Conservation (phyloP, 2,113 vertebrate species). For the Toxotes chatareus region DNA sequence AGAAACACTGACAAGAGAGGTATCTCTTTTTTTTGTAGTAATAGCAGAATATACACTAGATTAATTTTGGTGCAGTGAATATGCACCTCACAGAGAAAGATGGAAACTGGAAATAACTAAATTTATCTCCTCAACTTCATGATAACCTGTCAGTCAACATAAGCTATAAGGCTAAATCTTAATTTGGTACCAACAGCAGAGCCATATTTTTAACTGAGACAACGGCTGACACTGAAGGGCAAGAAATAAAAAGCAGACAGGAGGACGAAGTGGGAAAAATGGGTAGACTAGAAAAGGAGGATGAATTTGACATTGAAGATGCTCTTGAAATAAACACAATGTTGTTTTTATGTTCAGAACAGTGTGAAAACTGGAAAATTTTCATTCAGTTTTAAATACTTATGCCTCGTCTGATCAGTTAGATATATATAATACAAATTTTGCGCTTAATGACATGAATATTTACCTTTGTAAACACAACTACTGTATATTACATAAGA, state of each 20-base stretch:
- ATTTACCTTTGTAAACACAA: not conserved
- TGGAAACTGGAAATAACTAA: slow-evolving; percentile 18
- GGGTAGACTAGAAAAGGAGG: slow-evolving; percentile 3
- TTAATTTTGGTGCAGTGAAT: slow-evolving; percentile 18
- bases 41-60: slow-evolving; percentile 11
- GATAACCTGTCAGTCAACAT: slow-evolving; percentile 51
- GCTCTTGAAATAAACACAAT: not conserved
- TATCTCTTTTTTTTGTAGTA: not conserved
- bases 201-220: slow-evolving; percentile 26
- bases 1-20: not conserved
- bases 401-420: not conserved
- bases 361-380: not conserved
- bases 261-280: not conserved
- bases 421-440: slow-evolving; percentile 4
- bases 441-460: not conserved
- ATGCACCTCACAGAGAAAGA: slow-evolving; percentile 29
- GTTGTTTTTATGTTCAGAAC: slow-evolving; percentile 1
- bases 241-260: slow-evolving; percentile 20
- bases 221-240: slow-evolving; percentile 31
- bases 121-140: slow-evolving; percentile 35
- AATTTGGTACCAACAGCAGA: slow-evolving; percentile 31
- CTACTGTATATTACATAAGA: not conserved
- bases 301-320: slow-evolving; percentile 28
- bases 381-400: not conserved
- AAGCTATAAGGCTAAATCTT: slow-evolving; percentile 37